phyloP scores from a whole-genome alignment of 2,888 invertebrate species.

The Cepaea hortensis region DNA sequence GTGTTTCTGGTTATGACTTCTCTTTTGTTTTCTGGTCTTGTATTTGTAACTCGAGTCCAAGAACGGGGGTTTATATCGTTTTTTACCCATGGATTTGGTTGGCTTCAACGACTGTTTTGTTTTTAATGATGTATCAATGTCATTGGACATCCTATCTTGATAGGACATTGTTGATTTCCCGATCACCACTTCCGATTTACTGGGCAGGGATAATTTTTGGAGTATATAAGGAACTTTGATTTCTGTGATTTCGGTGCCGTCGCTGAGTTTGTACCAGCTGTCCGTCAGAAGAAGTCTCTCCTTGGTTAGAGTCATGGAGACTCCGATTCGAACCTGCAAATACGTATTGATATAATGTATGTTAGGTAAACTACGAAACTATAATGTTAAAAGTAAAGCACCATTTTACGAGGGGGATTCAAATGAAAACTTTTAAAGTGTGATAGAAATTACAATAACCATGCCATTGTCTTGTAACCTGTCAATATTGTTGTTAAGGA shows the following conservation, averaged over 20 bases:
- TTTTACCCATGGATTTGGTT: background rate
- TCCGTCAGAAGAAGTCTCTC: conserved; percentile 52
- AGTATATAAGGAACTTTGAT: conserved; percentile 54
- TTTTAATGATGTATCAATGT: background rate
- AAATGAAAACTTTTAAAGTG: no score
- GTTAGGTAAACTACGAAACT: background rate
- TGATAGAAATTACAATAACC: no score
- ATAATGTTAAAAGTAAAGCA: background rate
- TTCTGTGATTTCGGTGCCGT: conserved; percentile 53
- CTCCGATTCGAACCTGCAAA: conserved; percentile 54
- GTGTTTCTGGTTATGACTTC: background rate
- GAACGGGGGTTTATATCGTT: background rate
- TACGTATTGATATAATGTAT: background rate
- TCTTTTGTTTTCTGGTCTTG: background rate
- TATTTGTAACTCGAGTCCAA: no score
- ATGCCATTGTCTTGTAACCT: no score
- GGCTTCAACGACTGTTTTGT: background rate
- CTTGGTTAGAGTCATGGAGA: conserved; percentile 54
- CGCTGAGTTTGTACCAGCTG: conserved; percentile 54
- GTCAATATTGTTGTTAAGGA: no score
- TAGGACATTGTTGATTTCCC: background rate
- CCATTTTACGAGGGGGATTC: no score
- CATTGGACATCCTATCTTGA: background rate
- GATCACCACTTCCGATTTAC: background rate
- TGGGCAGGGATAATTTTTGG: conserved; percentile 23